These are phyloP conservation scores for Drepana falcataria DNA, from an alignment of 2,888 invertebrate genomes.

Conservation along the genomic window DNA sequence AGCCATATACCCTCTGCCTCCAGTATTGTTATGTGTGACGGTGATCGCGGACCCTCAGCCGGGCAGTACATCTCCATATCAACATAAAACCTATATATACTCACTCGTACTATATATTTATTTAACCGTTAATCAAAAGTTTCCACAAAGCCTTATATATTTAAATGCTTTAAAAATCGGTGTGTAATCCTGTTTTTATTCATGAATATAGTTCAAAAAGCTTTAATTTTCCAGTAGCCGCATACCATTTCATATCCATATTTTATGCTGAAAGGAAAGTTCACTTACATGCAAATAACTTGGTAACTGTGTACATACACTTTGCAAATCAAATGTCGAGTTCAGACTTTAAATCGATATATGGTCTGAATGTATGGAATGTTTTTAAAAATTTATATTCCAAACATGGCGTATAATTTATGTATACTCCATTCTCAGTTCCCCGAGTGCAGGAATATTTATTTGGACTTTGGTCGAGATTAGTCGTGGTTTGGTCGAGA, in stretches of 20 bases:
- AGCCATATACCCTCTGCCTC: too few species aligned
- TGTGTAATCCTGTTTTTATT: too few species aligned
- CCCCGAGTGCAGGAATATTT: constrained; percentile 12
- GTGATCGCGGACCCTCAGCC: too few species aligned
- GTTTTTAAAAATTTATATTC: constrained; percentile 20
- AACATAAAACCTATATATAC: too few species aligned
- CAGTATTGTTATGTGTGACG: too few species aligned
- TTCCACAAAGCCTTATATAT: too few species aligned
- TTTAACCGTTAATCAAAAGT: too few species aligned
- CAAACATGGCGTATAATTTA: constrained; percentile 23
- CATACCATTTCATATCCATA: not conserved
- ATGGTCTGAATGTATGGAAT: not conserved
- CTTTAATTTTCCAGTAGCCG: constrained; percentile 6
- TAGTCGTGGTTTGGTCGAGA: constrained; percentile 13
- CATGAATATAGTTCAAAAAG: too few species aligned
- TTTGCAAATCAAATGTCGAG: not conserved
- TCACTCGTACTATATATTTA: too few species aligned
- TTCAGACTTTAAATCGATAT: too few species aligned
- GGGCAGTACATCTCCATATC: too few species aligned
- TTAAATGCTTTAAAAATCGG: too few species aligned
- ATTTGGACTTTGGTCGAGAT: constrained; percentile 15
- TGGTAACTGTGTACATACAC: not conserved
- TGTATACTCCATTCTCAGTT: constrained; percentile 17
- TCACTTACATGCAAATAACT: not conserved
- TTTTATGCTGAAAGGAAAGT: not conserved